Base-by-base conservation (phyloP, 1,140 invertebrate species). In the Theocolax elegans region DNA sequence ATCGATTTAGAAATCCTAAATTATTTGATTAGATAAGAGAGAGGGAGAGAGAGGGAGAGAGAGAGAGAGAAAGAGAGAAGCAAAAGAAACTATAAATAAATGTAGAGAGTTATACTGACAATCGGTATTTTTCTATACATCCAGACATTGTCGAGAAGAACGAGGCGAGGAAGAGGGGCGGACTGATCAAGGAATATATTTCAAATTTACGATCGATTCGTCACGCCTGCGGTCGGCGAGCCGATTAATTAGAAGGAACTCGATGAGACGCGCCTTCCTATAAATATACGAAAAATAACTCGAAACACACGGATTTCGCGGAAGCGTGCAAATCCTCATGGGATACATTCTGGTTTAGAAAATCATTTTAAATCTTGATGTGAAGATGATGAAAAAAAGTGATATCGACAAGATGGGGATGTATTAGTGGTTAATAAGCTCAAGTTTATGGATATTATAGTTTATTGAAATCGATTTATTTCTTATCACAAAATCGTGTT, bases 141-240 rank as follows among this genome's bases (percentile, higher is more conserved):
- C n/a, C n/a, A n/a, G n/a, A n/a, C n/a, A n/a, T n/a, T n/a, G n/a
- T n/a, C n/a, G n/a, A n/a, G 12, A 3, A 3, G 9, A 19, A 38
- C 13, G 12, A 53, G 27, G 48, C 29, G 48, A 35, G n/a, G 31
- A 64, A 51, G 48, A 53, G 31, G 13, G 48, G 27, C 27, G 62
- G 48, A 65, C 27, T 27, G 42, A 65, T 40, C 48, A n/a, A n/a
- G 48, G n/a, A 38, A 71, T n/a, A 67, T 67, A 69, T 69, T 73
- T 67, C 49, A 66, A 73, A 73, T 67, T 67, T 62, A 73, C 56
- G 40, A 73, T 70, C 72, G 42, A 71, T 71, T 60, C 63, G 67
- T 73, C 72, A 73, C 51, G 60, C 31, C 38, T 15, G 40, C 17
- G 25, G 51, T 29, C 62, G 40, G 29, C 15, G 38, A 65, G 46